Evolutionary conservation across 2,113 vertebrate genomes (phyloP), one percentile per base, ranked within the genome.

Genomic region (Perca schrenkii): DNA sequence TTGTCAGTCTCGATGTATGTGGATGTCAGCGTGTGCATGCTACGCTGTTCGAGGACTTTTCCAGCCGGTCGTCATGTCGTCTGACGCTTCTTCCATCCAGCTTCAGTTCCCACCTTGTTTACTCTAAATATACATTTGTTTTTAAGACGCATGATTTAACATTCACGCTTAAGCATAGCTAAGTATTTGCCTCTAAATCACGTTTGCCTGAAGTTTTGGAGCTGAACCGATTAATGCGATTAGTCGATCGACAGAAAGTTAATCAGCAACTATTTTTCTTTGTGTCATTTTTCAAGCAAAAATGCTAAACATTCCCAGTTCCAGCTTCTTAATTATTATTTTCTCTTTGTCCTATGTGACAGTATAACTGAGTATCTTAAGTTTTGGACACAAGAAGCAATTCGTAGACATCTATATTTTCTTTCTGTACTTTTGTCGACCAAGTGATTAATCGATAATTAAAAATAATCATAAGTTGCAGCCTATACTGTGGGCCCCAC

Each of bases 101-200:
- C 74, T 16, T 72, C 83, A 1, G 19, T 36, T 63, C 57, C 34
- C 14, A 0, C 62, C 68, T 69, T 31, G 65, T 72, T 75, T 43
- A 21, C 34, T 31, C 53, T 57, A 11, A 71, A 77, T 28, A 62
- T 57, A 6, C 13, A 31, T 68, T 49, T 76, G 64, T 83, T 82
- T 82, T 73, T 74, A 63, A 58, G 47, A 49, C 43, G 16, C 49
- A 79, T 19, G 61, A 61, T 49, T 79, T 15, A 47, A 77, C 75
- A 67, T 85, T 50, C 54, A 28, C 52, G 67, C 78, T 74, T 34
- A 21, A 31, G 19, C 71, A 8, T 66, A 40, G 52, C 74, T 13
- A n/a, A 1, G 17, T 47, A 50, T 64, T 66, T 58, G 53, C 82
- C 74, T 86, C 47, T 74, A 14, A 15, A 34, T 75, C 73, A 57